These are phyloP conservation scores for Priocnemis perturbator DNA, from an alignment of 2,888 invertebrate species.

Conservation along the genomic window DNA sequence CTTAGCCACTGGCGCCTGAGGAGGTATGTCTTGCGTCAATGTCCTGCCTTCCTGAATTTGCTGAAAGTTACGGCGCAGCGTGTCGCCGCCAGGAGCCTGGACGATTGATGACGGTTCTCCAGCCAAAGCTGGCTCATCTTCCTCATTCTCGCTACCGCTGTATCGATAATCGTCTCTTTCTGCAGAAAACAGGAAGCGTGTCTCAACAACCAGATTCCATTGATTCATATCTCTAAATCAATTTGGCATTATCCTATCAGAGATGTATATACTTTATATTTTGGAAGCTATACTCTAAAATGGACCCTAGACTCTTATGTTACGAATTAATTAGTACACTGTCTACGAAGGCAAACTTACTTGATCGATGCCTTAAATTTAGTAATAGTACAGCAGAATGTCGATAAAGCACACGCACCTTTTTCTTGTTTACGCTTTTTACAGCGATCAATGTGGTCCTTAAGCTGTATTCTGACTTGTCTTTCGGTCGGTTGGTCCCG, in stretches of 20 bases:
- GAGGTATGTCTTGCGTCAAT: constrained; percentile 77
- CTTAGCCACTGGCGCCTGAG: constrained; percentile 65
- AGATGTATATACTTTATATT: no score
- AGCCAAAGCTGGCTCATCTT: constrained; percentile 92
- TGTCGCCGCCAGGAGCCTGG: constrained; percentile 93
- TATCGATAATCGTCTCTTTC: constrained; percentile 81
- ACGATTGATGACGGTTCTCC: constrained; percentile 97
- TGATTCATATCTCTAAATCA: no score
- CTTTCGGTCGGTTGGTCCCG: constrained; percentile 99
- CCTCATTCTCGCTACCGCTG: constrained; percentile 98
- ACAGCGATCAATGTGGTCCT: constrained; percentile 99
- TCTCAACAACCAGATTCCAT: not conserved
- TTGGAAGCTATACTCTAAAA: no score
- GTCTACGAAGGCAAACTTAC: no score
- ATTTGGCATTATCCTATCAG: no score
- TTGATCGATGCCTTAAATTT: no score
- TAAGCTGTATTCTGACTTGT: constrained; percentile 98
- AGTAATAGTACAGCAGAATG: not conserved
- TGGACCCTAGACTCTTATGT: no score
- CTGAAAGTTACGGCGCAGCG: constrained; percentile 97
- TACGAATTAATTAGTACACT: no score
- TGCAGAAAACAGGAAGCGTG: constrained; percentile 44
- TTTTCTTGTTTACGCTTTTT: constrained; percentile 96
- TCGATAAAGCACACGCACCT: constrained; percentile 69
- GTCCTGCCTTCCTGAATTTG: constrained; percentile 93